Percentiles rank a stretch among this genome's conserved stretches.
phyloP scores from a whole-genome alignment of 1,140 invertebrate genomes.

The Eueides isabella region DNA sequence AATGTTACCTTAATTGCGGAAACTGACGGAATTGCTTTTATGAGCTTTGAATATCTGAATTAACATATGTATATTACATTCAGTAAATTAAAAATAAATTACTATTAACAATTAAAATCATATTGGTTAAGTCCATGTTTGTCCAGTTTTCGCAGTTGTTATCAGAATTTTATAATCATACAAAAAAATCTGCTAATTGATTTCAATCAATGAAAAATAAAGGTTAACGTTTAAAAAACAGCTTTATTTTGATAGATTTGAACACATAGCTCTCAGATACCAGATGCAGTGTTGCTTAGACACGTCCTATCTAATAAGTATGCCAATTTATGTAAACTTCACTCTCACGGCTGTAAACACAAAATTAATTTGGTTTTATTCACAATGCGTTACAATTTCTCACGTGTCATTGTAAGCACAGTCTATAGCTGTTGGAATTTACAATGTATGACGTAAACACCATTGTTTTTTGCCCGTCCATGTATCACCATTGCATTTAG shows the following conservation, averaged over 20 bases:
- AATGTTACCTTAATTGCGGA: slow-evolving; percentile 7
- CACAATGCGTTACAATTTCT: slow-evolving; percentile 69
- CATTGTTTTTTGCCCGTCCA: slow-evolving; percentile 58
- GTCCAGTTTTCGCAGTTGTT: too few species aligned
- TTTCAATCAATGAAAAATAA: too few species aligned
- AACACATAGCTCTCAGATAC: not conserved
- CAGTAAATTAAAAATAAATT: too few species aligned
- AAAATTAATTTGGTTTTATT: slow-evolving; percentile 44
- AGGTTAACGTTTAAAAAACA: too few species aligned
- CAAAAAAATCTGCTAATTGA: too few species aligned
- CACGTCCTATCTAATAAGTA: not conserved
- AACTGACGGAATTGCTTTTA: not conserved
- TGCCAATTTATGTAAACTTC: slow-evolving; percentile 7
- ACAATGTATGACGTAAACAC: slow-evolving; percentile 58
- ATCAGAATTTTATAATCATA: too few species aligned
- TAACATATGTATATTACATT: not conserved
- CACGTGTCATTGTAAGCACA: slow-evolving; percentile 56
- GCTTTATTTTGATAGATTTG: not conserved
- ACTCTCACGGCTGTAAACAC: slow-evolving; percentile 24
- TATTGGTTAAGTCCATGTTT: too few species aligned
- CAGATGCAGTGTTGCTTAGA: not conserved
- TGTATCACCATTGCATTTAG: slow-evolving; percentile 45
- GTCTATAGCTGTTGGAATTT: slow-evolving; percentile 51
- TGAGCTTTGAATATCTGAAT: not conserved
- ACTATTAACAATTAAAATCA: too few species aligned